Conservation (phyloP, 2,888 invertebrate genomes). For the Acanthosepion esculentum region DNA sequence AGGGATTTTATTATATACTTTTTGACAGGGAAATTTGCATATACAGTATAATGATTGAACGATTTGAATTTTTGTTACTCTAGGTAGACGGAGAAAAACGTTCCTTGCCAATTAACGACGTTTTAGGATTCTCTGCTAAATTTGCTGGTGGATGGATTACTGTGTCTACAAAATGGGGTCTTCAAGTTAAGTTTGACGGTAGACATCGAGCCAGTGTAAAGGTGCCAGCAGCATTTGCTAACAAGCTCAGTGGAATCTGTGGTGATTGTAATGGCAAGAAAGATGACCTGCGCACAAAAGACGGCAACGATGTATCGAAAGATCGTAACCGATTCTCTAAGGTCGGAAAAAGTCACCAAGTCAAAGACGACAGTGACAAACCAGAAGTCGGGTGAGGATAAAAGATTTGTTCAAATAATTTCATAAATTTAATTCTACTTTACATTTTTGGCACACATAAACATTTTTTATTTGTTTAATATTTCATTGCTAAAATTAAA, state of each 20-base stretch:
- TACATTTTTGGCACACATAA: no score
- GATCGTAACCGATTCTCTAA: constrained; percentile 50
- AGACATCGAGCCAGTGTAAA: constrained; percentile 53
- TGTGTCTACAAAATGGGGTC: constrained; percentile 54
- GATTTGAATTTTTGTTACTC: constrained; percentile 37
- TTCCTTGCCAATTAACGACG: not conserved
- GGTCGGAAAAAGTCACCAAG: constrained; percentile 55
- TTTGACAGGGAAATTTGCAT: no score
- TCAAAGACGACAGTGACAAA: constrained; percentile 57
- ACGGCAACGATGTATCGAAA: constrained; percentile 54
- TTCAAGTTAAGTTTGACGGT: constrained; percentile 58
- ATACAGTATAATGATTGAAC: no score
- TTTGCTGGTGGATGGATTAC: constrained; percentile 51
- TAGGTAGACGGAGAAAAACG: not conserved
- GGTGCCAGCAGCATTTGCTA: constrained; percentile 52
- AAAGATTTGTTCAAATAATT: not conserved
- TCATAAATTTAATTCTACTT: no score
- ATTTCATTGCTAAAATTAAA: no score
- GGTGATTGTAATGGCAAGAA: constrained; percentile 59
- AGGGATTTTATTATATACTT: not conserved
- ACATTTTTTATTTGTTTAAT: no score
- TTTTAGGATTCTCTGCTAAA: constrained; percentile 50
- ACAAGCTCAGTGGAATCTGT: constrained; percentile 57
- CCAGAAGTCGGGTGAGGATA: not conserved
- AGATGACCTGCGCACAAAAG: constrained; percentile 55